These are phyloP conservation scores for Leptinotarsa lineolata DNA, from an alignment of 1,140 invertebrate genomes.

Conservation along the genomic window DNA sequence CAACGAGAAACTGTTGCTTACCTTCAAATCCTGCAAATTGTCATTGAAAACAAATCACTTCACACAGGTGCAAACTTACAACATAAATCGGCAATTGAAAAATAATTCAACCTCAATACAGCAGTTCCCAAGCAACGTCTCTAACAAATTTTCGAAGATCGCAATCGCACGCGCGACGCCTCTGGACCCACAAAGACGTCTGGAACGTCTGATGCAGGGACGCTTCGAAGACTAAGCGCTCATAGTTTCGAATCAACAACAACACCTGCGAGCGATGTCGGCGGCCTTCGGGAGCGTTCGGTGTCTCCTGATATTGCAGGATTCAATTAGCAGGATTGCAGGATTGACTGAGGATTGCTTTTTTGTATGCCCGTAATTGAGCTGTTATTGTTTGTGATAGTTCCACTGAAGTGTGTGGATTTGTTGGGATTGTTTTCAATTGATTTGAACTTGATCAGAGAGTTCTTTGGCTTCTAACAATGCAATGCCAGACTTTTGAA, in stretches of 20 bases:
- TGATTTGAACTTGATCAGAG: neutral
- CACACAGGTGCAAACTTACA: neutral
- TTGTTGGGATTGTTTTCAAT: neutral
- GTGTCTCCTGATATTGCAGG: slow-evolving; percentile 7
- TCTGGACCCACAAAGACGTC: neutral
- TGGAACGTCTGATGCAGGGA: neutral
- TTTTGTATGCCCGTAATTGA: neutral
- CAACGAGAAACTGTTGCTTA: slow-evolving; percentile 8
- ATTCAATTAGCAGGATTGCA: slow-evolving; percentile 17
- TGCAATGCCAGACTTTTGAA: too few relatives aligned
- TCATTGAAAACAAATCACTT: neutral
- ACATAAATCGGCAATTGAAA: neutral
- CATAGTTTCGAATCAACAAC: neutral
- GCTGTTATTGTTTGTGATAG: neutral
- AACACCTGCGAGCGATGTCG: slow-evolving; percentile 8
- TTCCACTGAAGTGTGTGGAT: neutral
- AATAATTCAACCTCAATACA: neutral
- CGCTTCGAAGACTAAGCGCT: slow-evolving; percentile 4
- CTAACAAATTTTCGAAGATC: neutral
- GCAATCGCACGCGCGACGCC: neutral
- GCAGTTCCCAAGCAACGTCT: neutral
- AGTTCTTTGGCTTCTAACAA: too few relatives aligned
- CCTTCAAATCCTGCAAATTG: slow-evolving; percentile 13
- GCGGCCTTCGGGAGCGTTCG: neutral
- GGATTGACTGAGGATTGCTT: slow-evolving; percentile 10